Evolutionary conservation across 2,797 vertebrate species (phyloP), one percentile per base, ranked within the genome.

Genomic region (Poeciliopsis gracilis): DNA sequence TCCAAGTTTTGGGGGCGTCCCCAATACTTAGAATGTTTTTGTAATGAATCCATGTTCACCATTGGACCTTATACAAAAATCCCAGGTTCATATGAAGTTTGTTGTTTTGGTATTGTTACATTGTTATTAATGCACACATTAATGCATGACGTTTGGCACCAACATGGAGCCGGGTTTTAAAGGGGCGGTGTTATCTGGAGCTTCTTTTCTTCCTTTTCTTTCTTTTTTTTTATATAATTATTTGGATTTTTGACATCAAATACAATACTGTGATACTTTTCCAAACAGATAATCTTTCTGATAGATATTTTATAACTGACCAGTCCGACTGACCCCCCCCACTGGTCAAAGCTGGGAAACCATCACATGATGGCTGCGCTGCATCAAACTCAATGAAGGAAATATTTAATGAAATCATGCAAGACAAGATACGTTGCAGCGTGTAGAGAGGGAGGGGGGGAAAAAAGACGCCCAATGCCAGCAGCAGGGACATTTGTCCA

Each of bases 401-500:
- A 47, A 61, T 28, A 61, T 28, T 3, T 12, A 12, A 28, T 30
- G 5, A 55, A 28, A n/a, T 20, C 49, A 38, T 41, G 55, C 30
- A 25, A 30, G 36, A n/a, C 23, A 51, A 38, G 10, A 77, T 13
- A 15, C 51, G 47, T 4, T 12, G 4, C 45, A 23, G n/a, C 36
- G 20, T 73, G 25, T 16, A 70, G 20, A 25, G 8, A 53, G 2
- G 10, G 49, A 51, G 49, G 2, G 20, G 10, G 2, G 2, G 2
- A 3, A 43, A 43, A 8, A 33, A 38, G 20, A 1, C 9, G 25
- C 5, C 78, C 23, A 11, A 28, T 25, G 76, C 45, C 51, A 28
- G 20, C 28, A 46, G 20, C 36, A 13, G 36, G 66, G 72, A 0
- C 77, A 80, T 80, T 23, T 20, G 53, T 79, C 20, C 46, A 36